Percentiles rank a stretch among this genome's conserved stretches.
phyloP scores from a whole-genome alignment of 2,113 vertebrate species.

The Catharus minimus region DNA sequence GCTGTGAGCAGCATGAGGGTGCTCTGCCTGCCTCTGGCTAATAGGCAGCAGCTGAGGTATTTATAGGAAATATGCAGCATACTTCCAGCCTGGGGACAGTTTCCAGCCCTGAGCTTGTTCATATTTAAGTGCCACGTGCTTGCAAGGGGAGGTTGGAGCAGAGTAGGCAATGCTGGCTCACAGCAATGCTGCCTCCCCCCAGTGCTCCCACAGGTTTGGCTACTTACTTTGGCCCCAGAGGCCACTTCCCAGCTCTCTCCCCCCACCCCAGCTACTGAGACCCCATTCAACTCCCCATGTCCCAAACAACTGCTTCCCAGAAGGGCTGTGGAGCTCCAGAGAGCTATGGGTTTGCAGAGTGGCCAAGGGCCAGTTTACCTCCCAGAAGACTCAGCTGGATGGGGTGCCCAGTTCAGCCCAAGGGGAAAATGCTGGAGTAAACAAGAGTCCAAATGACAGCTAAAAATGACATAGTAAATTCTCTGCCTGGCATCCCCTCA shows the following conservation, averaged over 20 bases:
- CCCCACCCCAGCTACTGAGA: fast-evolving
- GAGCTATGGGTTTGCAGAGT: neutral
- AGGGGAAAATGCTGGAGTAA: neutral
- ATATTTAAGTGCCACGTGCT: fast-evolving
- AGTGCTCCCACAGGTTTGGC: neutral
- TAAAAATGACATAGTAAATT: neutral
- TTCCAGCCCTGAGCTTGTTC: neutral
- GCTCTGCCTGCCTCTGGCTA: neutral
- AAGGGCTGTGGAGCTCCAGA: fast-evolving
- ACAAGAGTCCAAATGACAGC: neutral
- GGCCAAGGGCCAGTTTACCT: neutral
- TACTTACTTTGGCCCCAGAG: neutral
- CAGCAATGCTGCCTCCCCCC: neutral
- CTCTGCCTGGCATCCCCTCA: neutral
- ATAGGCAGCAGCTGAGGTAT: neutral
- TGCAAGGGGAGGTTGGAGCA: neutral
- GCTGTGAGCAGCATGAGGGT: neutral
- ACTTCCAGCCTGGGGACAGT: neutral
- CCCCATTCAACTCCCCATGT: neutral
- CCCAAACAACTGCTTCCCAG: neutral
- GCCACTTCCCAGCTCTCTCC: neutral
- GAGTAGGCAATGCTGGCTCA: fast-evolving
- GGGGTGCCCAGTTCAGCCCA: neutral
- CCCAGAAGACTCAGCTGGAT: neutral
- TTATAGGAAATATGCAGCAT: neutral